Evolutionary conservation across 2,113 vertebrate genomes (phyloP).

Genomic region (Hippocampus abdominalis): DNA sequence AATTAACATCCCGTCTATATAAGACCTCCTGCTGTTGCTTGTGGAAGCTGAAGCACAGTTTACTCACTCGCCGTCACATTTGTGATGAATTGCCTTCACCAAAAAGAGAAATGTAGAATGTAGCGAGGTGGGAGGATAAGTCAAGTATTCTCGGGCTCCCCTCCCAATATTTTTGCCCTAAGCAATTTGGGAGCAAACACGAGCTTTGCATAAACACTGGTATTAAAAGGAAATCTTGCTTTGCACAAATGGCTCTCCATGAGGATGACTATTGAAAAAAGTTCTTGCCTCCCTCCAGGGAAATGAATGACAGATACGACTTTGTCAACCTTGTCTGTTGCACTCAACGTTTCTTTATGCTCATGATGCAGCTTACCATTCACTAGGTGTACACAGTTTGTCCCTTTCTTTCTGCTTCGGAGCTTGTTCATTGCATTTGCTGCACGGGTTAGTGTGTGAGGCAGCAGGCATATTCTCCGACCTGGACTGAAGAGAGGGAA

Average conservation of each 20-base stretch:
- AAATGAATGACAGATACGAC: constrained; percentile 10
- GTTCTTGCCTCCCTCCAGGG: neutral
- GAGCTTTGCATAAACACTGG: constrained; percentile 1
- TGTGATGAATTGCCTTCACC: constrained; percentile 59
- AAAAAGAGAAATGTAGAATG: constrained; percentile 41
- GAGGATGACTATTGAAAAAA: neutral
- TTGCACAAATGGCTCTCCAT: constrained; percentile 3
- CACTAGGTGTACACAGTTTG: constrained; percentile 53
- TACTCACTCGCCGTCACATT: constrained; percentile 36
- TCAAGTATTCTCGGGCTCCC: constrained; percentile 11
- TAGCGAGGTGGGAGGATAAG: constrained; percentile 39
- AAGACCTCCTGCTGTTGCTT: constrained; percentile 46
- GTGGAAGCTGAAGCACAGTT: constrained; percentile 51
- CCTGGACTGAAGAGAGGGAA: constrained; percentile 41
- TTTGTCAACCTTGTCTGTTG: constrained; percentile 16
- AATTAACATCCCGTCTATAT: constrained; percentile 53
- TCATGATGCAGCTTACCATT: constrained; percentile 48
- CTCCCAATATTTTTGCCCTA: constrained; percentile 19
- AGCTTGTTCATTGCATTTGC: constrained; percentile 58
- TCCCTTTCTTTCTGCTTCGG: constrained; percentile 37
- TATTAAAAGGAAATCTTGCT: constrained; percentile 11
- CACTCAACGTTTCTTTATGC: constrained; percentile 19
- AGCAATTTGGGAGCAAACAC: constrained; percentile 15
- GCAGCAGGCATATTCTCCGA: constrained; percentile 53
- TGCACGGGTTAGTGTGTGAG: constrained; percentile 55